Base-by-base conservation (phyloP, 1,140 invertebrate genomes). In the Platorchestia sp. region DNA sequence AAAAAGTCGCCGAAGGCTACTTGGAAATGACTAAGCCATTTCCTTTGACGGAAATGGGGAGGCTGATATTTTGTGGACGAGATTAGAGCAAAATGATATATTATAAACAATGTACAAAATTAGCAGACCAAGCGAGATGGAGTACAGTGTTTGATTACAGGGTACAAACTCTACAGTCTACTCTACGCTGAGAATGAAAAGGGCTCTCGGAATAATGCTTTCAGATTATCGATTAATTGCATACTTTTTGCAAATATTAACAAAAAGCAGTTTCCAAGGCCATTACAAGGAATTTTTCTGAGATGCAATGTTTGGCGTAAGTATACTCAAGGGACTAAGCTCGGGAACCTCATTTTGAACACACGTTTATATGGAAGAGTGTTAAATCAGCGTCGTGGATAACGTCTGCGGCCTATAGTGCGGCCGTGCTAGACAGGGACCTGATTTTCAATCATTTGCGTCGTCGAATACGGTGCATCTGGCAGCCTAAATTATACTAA, bases 21-120 rank as follows among this genome's bases (percentile, higher is more conserved):
- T 89, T 41, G 87, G 87, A 89, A 89, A 89, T 89, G 87, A 89
- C 87, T 41, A 89, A 89, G 41, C 43, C 87, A 89, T 89, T 89
- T 89, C 87, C 87, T 89, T 16, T 89, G 87, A 89, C 87, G 87
- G 87, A 42, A 89, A 89, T 42, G 59, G 27, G 59, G 27, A 75
- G 59, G 59, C 59, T 75, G 59, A 75, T 14, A 75, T 75, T 22
- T 75, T 75, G 59, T 75, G 27, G 27, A 75, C 27, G 1, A 75
- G 59, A 75, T 75, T 75, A 75, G 59, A 1, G 27, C 59, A 36
- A 10, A 22, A 22, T 75, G 27, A 3, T 75, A 75, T 36, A 75
- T 75, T 75, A 75, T 75, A 75, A 75, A 75, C 14, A 75, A 27
- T 75, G 27, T 75, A 75, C 27, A 75, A 75, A 27, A 75, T 75